These are phyloP conservation scores for Odobenus rosmarus DNA, from an alignment of 2,113 vertebrate genomes.

Conservation along the genomic window DNA sequence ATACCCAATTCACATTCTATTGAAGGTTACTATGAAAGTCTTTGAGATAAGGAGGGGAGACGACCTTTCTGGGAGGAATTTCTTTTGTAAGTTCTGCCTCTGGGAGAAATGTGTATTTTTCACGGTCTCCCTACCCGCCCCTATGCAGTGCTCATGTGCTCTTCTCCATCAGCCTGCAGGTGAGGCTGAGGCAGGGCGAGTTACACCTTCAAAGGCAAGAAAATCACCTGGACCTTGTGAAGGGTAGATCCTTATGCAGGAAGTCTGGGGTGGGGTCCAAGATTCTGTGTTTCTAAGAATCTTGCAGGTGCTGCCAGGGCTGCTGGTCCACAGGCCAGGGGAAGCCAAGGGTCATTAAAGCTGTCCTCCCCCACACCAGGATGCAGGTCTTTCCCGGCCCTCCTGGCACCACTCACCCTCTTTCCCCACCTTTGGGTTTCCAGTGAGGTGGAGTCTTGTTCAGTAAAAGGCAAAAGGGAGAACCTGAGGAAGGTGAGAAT, in stretches of 20 bases:
- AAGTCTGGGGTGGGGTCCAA: not conserved
- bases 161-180: not conserved
- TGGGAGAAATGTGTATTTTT: not conserved
- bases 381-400: too few species aligned
- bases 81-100: not conserved
- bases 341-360: not conserved
- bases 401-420: fast-evolving
- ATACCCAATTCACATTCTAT: not conserved
- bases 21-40: not conserved
- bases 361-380: not conserved
- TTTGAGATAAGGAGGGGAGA: not conserved
- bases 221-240: not conserved
- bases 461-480: not conserved
- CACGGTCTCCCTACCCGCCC: not conserved
- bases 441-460: too few species aligned
- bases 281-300: not conserved
- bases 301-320: fast-evolving
- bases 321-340: not conserved
- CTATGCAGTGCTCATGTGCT: not conserved
- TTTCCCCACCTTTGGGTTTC: not conserved
- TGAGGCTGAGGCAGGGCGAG: not conserved
- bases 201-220: not conserved
- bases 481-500: not conserved
- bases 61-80: not conserved
- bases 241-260: too few species aligned